Evolutionary conservation across 2,113 vertebrate genomes (phyloP), one percentile per base, ranked within the genome.

Genomic region (Rhinolophus ferrumequinum): DNA sequence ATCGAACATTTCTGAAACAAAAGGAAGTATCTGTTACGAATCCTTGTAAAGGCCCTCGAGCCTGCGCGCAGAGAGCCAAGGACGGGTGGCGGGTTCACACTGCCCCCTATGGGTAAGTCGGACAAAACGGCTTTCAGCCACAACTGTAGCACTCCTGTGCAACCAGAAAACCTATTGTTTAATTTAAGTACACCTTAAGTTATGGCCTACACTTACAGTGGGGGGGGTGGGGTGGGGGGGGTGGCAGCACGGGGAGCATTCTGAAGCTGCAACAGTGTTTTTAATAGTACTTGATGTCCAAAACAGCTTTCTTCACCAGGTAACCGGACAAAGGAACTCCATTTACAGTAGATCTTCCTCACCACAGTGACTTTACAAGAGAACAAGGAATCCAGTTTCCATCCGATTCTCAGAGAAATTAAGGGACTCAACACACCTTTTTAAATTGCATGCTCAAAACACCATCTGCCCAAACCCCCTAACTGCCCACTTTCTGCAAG

Each of bases 1-100:
- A 96, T 99, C 99, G 93, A 99, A 99, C 12, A 98, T 99, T 97
- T 99, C 99, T 99, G 98, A 15, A 97, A 90, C 91, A 60, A 92
- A 83, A 95, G 0, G 41, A 66, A 28, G 28, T 0, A 22, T 12
- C 47, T 5, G 52, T 96, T 22, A 84, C 19, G 33, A 4, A 54
- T 26, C 22, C 22, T 3, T 10, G 7, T 15, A 7, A 30, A 54
- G 8, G 15, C 9, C 4, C 73, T 21, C 24, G 0, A 19, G 16
- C 18, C 16, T 0, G 56, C 0, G 0, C 8, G 41, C 2, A 1
- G 9, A 52, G 62, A 16, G 1, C 0, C 11, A 47, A 52, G 22
- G 13, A 0, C 13, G 14, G 24, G 47, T 8, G 2, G 18, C 6
- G 14, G 24, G 35, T 6, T 35, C 82, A 38, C 1, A 0, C 11